Evolutionary conservation across 1,140 invertebrate genomes (phyloP).

Genomic region (Brachionus paranguensis): DNA sequence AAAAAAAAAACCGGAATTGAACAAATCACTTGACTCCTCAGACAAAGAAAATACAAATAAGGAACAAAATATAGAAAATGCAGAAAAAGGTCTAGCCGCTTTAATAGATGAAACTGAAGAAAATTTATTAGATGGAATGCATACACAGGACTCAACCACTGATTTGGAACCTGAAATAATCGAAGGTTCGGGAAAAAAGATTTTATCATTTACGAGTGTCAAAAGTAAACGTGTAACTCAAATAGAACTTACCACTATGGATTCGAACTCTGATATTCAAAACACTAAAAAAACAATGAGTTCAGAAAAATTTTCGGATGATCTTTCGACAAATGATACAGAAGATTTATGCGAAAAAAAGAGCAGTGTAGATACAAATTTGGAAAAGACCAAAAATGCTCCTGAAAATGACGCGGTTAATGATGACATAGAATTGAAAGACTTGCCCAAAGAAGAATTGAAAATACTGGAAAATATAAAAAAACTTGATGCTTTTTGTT

Average conservation of each 20-base stretch:
- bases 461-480: neutral
- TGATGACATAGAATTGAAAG: neutral
- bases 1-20: neutral
- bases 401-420: neutral
- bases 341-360: neutral
- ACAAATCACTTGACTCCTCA: neutral
- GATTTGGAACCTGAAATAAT: neutral
- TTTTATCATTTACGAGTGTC: neutral
- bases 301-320: neutral
- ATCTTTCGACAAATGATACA: neutral
- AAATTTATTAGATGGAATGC: neutral
- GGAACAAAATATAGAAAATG: neutral
- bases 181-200: neutral
- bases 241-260: neutral
- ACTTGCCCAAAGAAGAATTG: neutral
- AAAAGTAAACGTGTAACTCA: neutral
- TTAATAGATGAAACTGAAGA: neutral
- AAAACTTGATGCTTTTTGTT: neutral
- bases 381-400: neutral
- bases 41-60: neutral
- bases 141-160: too few relatives aligned
- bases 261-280: neutral
- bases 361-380: neutral
- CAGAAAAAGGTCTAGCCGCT: neutral
- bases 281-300: neutral